Base-by-base conservation (phyloP, 92 coral and sea anemone genomes). In the Montipora capitata region DNA sequence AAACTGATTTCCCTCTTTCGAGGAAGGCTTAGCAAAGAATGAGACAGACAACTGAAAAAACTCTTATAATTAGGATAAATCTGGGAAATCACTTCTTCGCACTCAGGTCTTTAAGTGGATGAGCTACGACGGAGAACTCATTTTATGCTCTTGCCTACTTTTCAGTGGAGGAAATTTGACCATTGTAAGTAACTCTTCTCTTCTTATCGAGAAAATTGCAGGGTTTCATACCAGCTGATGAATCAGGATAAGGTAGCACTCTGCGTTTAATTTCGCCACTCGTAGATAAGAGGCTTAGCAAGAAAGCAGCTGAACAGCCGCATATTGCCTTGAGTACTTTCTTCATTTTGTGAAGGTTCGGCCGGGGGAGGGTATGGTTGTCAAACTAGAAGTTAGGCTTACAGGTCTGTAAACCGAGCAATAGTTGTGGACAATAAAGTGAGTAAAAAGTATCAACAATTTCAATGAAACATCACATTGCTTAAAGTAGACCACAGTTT, bases 241-340 rank as follows among this genome's bases (percentile, higher is more conserved):
- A 51, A 66, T 67, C 74, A 54, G 61, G 85, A 81, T 81, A 81
- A 81, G 85, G 67, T 68, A 17, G 3, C 7, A 63, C 51, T 69
- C 66, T 49, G 67, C 6, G 52, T 68, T 81, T 81, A 42, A 81
- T 81, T 81, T 81, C 57, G 70, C 6, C 41, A 41, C 17, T 40
- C 10, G 51, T 3, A 81, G 85, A 68, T 81, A 81, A 68, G 67
- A 52, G 48, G 52, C 17, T 52, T 68, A 20, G 64, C 61, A 17
- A 27, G 59, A 18, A 65, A 78, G 84, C 63, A 57, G 74, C 16
- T 66, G 39, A 40, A 69, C 76, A 81, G 48, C 14, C 52, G 76
- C 10, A 12, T 3, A 40, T 39, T 49, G 40, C 18, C 14, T 72
- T 45, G 2, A 40, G 3, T 72, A 72, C 11, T n/a, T 45, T 72